A percentile compares a stretch with the other conserved stretches of the same genome.
phyloP scores from a whole-genome alignment of 2,113 vertebrate species.

The Sula dactylatra region DNA sequence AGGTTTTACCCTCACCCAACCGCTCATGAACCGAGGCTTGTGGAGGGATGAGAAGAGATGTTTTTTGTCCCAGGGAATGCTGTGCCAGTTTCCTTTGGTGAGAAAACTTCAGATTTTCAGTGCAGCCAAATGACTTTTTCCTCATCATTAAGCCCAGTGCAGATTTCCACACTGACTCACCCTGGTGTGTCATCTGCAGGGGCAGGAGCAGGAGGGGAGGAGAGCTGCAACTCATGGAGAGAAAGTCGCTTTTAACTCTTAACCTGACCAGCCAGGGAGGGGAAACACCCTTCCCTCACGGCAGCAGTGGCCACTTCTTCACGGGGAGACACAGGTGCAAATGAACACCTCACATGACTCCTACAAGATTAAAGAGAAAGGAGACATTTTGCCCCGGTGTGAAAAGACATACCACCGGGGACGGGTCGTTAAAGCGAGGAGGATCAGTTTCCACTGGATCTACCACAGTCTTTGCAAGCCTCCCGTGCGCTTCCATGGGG shows the following conservation, averaged over 20 bases:
- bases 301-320: not conserved
- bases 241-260: not conserved
- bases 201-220: not conserved
- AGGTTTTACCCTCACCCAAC: not conserved
- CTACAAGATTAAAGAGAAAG: not conserved
- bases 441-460: not conserved
- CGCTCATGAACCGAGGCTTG: not conserved
- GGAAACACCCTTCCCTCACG: not conserved
- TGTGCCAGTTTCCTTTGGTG: not conserved
- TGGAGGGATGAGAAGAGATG: not conserved
- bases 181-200: not conserved
- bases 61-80: fast-evolving
- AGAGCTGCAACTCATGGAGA: not conserved
- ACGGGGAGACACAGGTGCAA: not conserved
- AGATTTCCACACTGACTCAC: not conserved
- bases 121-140: not conserved
- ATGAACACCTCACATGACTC: not conserved
- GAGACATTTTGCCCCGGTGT: not conserved
- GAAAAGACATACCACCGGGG: not conserved
- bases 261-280: no score
- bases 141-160: not conserved
- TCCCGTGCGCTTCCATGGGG: fast-evolving
- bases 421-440: not conserved
- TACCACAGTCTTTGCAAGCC: not conserved
- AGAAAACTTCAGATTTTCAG: not conserved